Evolutionary conservation across 2,797 vertebrate species (phyloP).

Genomic region (Odontamblyopus lacepedii): DNA sequence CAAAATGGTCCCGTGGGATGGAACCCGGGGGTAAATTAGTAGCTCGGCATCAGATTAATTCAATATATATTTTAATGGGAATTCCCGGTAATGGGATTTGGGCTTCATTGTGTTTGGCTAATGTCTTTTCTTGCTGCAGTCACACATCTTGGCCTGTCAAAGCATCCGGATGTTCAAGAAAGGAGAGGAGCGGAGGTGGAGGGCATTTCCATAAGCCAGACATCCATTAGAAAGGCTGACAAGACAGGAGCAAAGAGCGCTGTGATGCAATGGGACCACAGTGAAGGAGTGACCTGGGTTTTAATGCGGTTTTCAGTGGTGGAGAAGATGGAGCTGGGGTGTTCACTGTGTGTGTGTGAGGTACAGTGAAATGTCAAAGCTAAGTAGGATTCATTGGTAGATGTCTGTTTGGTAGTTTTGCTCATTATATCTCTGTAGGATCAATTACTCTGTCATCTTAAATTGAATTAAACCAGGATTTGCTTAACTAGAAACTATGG

Average conservation of each 20-base stretch:
- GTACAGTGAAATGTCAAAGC: too few species aligned
- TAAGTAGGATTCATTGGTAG: too few species aligned
- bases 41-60: conserved; percentile 33
- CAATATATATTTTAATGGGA: conserved; percentile 34
- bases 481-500: too few species aligned
- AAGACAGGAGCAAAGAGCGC: conserved; percentile 16
- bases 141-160: conserved; percentile 22
- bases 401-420: too few species aligned
- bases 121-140: conserved; percentile 29
- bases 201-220: conserved; percentile 23
- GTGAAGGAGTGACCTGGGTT: background rate
- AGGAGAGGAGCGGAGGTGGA: conserved; percentile 4
- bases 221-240: conserved; percentile 12
- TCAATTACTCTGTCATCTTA: too few species aligned
- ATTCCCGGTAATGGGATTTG: conserved; percentile 38
- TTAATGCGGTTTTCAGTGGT: too few species aligned
- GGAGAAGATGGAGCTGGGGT: too few species aligned
- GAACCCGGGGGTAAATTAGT: conserved; percentile 25
- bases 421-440: too few species aligned
- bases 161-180: conserved; percentile 4
- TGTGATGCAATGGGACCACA: conserved; percentile 15
- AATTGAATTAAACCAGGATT: too few species aligned
- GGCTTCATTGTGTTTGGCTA: conserved; percentile 32
- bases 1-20: conserved; percentile 18
- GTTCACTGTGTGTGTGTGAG: too few species aligned